Evolutionary conservation across 1,140 invertebrate species (phyloP), one percentile per base, ranked within the genome.

Genomic region (Drosophila takahashii): DNA sequence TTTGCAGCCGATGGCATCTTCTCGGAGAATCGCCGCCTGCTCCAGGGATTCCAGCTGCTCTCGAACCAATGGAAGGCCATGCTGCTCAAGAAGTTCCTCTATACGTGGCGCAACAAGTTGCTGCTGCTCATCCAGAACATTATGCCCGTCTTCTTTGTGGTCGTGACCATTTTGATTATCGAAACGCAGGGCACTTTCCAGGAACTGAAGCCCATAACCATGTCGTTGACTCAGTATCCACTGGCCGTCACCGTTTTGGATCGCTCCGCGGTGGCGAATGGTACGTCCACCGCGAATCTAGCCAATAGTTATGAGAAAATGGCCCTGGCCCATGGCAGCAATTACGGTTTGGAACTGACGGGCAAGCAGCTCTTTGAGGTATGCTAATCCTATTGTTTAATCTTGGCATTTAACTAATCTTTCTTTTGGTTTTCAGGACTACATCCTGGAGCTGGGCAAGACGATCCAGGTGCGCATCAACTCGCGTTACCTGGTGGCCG

Each of bases 21-120:
- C 18, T 54, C 78, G n/a, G 70, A 83, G 11, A 78, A 78, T 18
- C 56, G 56, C 1, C 66, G 72, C 0, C 27, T 77, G 16, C 51
- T 91, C 2, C 71, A 74, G 10, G 90, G 90, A 6, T 36, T 59
- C 22, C 47, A 84, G 45, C 42, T 92, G 1, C 64, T 58, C 0
- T 11, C 44, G 1, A 95, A 95, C 52, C 95, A 96, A 83, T 94
- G 94, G 78, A 91, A 91, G 29, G 95, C 94, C 0, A 95, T 95
- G 93, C 81, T 95, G 16, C 87, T 95, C 27, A 96, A 96, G 76
- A 94, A 95, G 56, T 77, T 93, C 3, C 92, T 95, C 10, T 93
- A 94, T 8, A 92, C 94, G 0, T 92, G 92, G 52, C 92, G 95
- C 34, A 94, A 94, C 32, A 94, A 94, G 92, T 54, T 94, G 3